Evolutionary conservation across 1,140 invertebrate genomes (phyloP).

Genomic region (Pogonomyrmex californicus): DNA sequence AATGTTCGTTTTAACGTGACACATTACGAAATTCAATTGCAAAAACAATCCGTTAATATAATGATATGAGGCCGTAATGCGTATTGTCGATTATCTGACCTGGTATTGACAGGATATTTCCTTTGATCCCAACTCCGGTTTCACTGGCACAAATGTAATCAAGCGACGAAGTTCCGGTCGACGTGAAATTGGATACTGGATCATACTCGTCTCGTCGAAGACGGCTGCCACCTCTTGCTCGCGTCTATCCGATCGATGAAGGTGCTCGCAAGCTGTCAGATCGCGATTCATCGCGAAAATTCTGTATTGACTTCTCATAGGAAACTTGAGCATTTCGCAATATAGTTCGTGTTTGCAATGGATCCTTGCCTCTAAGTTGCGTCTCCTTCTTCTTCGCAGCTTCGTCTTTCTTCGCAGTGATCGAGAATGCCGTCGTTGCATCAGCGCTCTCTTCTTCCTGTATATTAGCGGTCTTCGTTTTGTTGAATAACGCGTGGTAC

Average conservation of each 20-base stretch:
- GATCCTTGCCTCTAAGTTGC: background rate
- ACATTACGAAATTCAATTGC: background rate
- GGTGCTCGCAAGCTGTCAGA: conserved; percentile 80
- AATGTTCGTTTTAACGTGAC: background rate
- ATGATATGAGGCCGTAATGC: background rate
- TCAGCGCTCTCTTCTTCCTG: background rate
- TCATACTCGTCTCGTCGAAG: conserved; percentile 70
- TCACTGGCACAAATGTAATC: conserved; percentile 70
- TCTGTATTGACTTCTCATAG: conserved; percentile 65
- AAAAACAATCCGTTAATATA: conserved; percentile 2
- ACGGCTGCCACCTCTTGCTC: conserved; percentile 65
- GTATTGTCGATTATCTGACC: conserved; percentile 58
- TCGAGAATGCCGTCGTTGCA: background rate
- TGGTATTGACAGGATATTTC: conserved; percentile 61
- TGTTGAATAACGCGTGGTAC: conserved; percentile 66
- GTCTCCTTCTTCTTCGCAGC: background rate
- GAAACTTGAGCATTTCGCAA: conserved; percentile 43
- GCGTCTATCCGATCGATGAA: conserved; percentile 76
- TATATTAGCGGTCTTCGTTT: background rate
- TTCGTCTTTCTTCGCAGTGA: background rate
- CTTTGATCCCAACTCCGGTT: conserved; percentile 67
- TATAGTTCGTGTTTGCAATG: conserved; percentile 26
- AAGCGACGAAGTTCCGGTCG: conserved; percentile 69
- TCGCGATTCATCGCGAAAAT: conserved; percentile 81
- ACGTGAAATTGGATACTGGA: conserved; percentile 69